These are phyloP conservation scores for Exocentrus adspersus DNA, from an alignment of 2,888 invertebrate species.

Conservation along the genomic window DNA sequence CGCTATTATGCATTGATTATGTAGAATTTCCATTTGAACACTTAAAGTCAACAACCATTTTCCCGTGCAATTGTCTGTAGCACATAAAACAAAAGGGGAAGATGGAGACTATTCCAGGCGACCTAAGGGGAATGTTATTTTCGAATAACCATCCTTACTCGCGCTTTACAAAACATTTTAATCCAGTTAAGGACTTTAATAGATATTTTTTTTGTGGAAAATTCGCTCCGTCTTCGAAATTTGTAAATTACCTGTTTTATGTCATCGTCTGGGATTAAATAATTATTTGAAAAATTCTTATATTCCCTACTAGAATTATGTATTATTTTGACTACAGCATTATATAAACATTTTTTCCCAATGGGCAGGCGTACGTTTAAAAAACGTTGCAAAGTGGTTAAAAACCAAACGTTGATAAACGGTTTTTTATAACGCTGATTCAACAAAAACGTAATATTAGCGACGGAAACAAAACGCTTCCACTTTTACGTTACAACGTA, in stretches of 20 bases:
- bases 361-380: no score
- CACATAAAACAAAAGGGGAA: constrained; percentile 29
- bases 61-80: constrained; percentile 34
- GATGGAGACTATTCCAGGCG: constrained; percentile 18
- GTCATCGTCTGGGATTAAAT: no score
- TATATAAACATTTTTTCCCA: no score
- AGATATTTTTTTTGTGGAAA: neutral
- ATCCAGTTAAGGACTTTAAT: constrained; percentile 13
- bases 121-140: constrained; percentile 5
- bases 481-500: no score
- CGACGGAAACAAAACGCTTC: no score
- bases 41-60: constrained; percentile 48
- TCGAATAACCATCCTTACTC: neutral
- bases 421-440: no score
- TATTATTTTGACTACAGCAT: no score
- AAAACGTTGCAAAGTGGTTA: no score
- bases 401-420: no score
- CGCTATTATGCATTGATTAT: constrained; percentile 45
- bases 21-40: constrained; percentile 46
- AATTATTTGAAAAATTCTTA: no score
- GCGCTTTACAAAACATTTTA: neutral
- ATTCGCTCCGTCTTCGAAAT: neutral
- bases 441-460: no score
- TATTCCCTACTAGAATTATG: no score
- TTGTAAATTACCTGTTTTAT: neutral